These are phyloP conservation scores for Alouatta palliata DNA, from an alignment of 2,113 vertebrate species.

Conservation along the genomic window DNA sequence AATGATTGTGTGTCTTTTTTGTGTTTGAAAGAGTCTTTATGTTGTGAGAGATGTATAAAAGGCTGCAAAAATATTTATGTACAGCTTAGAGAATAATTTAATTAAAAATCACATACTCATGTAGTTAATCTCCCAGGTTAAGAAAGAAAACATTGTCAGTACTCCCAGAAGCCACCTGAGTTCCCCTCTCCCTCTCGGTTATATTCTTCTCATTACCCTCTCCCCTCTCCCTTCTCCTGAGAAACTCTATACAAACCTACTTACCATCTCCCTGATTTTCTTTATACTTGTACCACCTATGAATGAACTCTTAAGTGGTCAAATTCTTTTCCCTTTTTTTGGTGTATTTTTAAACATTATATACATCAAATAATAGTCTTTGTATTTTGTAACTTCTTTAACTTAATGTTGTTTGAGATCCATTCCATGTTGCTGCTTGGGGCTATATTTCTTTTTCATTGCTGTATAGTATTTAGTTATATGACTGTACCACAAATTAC, in stretches of 20 bases:
- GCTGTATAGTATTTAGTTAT: neutral
- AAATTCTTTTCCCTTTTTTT: neutral
- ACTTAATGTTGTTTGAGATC: neutral
- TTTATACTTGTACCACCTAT: neutral
- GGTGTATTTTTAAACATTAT: neutral
- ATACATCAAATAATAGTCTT: neutral
- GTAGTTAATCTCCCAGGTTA: neutral
- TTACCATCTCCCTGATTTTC: neutral
- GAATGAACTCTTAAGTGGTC: neutral
- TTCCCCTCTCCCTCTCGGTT: neutral
- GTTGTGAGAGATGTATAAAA: constrained; percentile 14
- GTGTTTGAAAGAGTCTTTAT: constrained; percentile 35
- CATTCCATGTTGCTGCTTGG: neutral
- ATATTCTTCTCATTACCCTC: neutral
- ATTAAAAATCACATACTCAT: constrained; percentile 31
- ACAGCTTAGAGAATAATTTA: neutral
- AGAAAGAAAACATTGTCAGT: neutral
- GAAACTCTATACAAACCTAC: neutral
- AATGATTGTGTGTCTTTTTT: neutral
- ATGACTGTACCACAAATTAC: neutral
- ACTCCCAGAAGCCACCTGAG: neutral
- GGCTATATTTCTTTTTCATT: neutral
- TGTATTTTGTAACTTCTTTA: constrained; percentile 12
- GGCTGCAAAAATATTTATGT: neutral
- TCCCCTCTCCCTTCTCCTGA: neutral